Evolutionary conservation across 2,888 invertebrate genomes (phyloP).

Genomic region (Sialis fuliginosa): DNA sequence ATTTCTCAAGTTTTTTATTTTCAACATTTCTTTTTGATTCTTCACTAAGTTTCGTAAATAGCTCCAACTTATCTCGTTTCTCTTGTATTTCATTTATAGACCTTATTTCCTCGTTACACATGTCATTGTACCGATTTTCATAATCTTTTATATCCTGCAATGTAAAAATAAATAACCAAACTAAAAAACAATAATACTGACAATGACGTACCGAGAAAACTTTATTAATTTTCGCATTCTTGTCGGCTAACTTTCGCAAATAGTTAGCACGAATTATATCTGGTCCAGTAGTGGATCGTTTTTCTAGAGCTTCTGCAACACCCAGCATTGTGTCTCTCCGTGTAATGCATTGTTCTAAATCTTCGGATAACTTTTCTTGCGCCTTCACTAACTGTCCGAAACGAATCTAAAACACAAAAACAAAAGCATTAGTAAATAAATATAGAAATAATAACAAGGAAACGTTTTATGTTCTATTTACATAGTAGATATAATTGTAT

Average conservation of each 20-base stretch:
- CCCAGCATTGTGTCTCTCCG: conserved; percentile 45
- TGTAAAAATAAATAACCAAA: not conserved
- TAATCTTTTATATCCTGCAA: conserved; percentile 14
- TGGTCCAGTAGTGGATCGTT: conserved; percentile 25
- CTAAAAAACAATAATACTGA: not conserved
- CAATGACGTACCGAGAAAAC: conserved; percentile 24
- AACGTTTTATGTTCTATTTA: too few relatives aligned
- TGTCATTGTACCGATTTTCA: conserved; percentile 14
- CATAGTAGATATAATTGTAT: not conserved
- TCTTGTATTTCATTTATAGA: conserved; percentile 15
- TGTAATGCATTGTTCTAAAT: conserved; percentile 44
- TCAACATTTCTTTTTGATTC: conserved; percentile 16
- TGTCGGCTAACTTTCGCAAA: conserved; percentile 36
- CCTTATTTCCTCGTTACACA: conserved; percentile 15
- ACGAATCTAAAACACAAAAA: conserved; percentile 20
- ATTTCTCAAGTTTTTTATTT: conserved; percentile 4
- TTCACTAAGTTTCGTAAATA: conserved; percentile 16
- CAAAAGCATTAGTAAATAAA: not conserved
- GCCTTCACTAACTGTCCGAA: conserved; percentile 31
- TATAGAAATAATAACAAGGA: not conserved
- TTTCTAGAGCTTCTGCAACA: conserved; percentile 34
- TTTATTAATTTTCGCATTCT: conserved; percentile 36
- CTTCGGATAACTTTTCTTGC: conserved; percentile 39
- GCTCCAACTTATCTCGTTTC: conserved; percentile 15
- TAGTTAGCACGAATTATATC: conserved; percentile 30